A percentile compares a stretch with the other conserved stretches of the same genome.
These are phyloP conservation scores for Apantesis nais DNA, from an alignment of 2,888 invertebrate species.

Conservation along the genomic window DNA sequence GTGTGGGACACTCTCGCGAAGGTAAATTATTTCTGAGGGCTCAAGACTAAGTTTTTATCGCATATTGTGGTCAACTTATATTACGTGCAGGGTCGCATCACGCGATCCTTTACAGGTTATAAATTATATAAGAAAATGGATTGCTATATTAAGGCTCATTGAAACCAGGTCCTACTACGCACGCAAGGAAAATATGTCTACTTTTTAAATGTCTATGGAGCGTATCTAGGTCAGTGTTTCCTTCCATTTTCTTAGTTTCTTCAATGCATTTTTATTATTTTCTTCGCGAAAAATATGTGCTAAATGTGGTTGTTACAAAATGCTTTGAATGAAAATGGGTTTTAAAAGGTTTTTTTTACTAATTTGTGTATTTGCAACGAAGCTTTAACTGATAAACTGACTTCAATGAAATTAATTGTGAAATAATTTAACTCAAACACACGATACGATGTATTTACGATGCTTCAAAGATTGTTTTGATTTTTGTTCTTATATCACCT, in stretches of 20 bases:
- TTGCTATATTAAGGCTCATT: conserved; percentile 42
- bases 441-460: no score
- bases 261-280: conserved; percentile 50
- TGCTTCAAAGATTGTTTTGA: no score
- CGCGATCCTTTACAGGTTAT: conserved; percentile 60
- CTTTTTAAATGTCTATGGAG: conserved; percentile 31
- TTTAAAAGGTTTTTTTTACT: background rate
- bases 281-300: conserved; percentile 12
- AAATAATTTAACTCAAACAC: no score
- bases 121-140: conserved; percentile 58
- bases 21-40: conserved; percentile 50
- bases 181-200: conserved; percentile 56
- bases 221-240: conserved; percentile 56
- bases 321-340: conserved; percentile 23
- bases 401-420: no score
- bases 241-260: conserved; percentile 46
- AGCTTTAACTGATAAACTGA: no score
- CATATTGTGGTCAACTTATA: conserved; percentile 59
- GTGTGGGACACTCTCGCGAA: conserved; percentile 49
- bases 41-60: conserved; percentile 56
- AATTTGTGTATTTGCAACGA: background rate
- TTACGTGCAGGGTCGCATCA: conserved; percentile 59
- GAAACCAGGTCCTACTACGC: conserved; percentile 53
- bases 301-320: conserved; percentile 25
- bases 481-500: no score